Evolutionary conservation across 2,888 invertebrate genomes (phyloP), one percentile per base, ranked within the genome.

Genomic region (Diadegma fenestrale): DNA sequence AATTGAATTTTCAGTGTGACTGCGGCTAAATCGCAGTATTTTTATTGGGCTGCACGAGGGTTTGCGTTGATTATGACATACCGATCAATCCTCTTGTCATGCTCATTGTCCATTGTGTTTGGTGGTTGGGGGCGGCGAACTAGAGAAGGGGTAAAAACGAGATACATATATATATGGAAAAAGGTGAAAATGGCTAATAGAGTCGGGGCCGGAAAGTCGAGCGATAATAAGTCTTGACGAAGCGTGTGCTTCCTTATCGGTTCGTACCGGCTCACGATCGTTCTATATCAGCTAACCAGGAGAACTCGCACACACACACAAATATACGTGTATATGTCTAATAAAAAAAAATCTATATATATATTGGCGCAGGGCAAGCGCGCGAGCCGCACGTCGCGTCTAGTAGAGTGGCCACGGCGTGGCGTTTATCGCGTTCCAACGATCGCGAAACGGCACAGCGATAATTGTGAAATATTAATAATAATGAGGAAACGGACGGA

Each of bases 391-490:
- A 19, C 71, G 69, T 75, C 76, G 75, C 76, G 75, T 51, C 64
- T 66, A 37, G 33, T 33, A 45, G 45, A 26, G 76, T 48, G 48
- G 48, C 58, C 58, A 73, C 69, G 41, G 51, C 37, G 66, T 19
- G 51, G 68, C 73, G 71, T 85, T 89, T 90, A 89, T 90, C 89
- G 69, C 22, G 6, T 78, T 43, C 85, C 80, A 79, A 80, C 88
- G 88, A 90, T 90, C 90, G 87, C 87, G 84, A 87, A 90, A 89
- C 88, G 86, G 87, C 87, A 88, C 82, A 83, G 88, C 88, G 88
- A 90, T 91, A 91, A 90, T 91, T 91, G 90, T 89, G 91, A 90
- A 92, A 92, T 90, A 91, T 91, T 90, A 91, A 91, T 91, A 90
- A 90, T 89, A 90, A 91, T 87, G 89, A 91, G 90, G 89, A 91